A percentile compares a stretch with the other conserved stretches of the same genome.
Evolutionary conservation across 1,140 invertebrate genomes (phyloP).

Genomic region (Rhynchophorus ferrugineus): DNA sequence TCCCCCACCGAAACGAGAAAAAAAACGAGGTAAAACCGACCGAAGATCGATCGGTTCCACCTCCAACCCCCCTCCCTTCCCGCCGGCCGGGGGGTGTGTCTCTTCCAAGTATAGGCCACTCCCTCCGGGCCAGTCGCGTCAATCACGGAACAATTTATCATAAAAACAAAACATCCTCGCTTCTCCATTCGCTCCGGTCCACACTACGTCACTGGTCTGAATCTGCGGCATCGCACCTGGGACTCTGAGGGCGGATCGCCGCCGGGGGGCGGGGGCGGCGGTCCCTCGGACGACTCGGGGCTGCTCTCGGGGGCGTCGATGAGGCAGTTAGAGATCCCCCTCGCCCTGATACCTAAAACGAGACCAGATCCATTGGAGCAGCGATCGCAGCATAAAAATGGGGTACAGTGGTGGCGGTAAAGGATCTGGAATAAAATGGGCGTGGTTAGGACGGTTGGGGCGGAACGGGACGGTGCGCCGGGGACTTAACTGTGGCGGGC

Average conservation of each 20-base stretch:
- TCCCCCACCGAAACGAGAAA: no score
- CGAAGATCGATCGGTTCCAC: neutral
- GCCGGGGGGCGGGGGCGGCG: constrained; percentile 35
- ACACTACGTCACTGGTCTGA: constrained; percentile 38
- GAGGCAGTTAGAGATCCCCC: constrained; percentile 38
- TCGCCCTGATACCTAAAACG: constrained; percentile 26
- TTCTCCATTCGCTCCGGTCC: neutral
- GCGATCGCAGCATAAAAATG: constrained; percentile 1
- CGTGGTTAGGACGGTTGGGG: neutral
- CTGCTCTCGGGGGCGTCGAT: constrained; percentile 38
- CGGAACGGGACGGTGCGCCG: no score
- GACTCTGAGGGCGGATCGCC: constrained; percentile 37
- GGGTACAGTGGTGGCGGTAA: constrained; percentile 8
- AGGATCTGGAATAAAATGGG: constrained; percentile 8
- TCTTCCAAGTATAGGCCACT: neutral
- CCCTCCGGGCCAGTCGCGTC: neutral
- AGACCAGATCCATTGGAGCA: constrained; percentile 13
- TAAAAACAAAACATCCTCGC: neutral
- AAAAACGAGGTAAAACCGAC: no score
- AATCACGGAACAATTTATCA: no score
- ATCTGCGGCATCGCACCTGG: constrained; percentile 36
- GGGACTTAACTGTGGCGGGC: no score
- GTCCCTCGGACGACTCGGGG: constrained; percentile 38
- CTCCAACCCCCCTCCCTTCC: neutral
- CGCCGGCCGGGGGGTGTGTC: neutral